A percentile compares a stretch with the other conserved stretches of the same genome.
phyloP scores from a whole-genome alignment of 37 sponge, comb jelly and placozoan genomes.

The Cladorhizidae sp. region DNA sequence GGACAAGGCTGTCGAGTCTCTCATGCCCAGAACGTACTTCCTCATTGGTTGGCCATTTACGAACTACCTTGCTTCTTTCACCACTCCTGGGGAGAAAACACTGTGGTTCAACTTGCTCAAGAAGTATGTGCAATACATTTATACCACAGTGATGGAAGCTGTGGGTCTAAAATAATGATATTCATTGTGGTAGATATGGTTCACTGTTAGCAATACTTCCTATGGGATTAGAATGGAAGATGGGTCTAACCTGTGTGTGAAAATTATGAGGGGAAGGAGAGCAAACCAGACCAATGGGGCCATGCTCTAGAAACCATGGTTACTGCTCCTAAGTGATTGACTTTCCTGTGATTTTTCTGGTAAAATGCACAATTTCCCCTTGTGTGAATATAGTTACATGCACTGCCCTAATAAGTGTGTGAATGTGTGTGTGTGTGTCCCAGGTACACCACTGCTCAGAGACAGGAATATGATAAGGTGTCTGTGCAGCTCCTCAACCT shows the following conservation, averaged over 20 bases:
- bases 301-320: no score
- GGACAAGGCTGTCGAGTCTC: neutral
- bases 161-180: neutral
- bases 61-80: slow-evolving; percentile 55
- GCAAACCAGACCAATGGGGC: no score
- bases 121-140: slow-evolving; percentile 28
- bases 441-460: slow-evolving; percentile 28
- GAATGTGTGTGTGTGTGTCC: neutral
- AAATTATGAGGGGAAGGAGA: no score
- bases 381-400: no score
- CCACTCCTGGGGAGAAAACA: slow-evolving; percentile 41
- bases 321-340: no score
- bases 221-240: no score
- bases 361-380: no score
- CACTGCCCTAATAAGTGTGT: no score
- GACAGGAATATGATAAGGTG: slow-evolving; percentile 5
- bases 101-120: slow-evolving; percentile 43
- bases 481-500: slow-evolving; percentile 38
- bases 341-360: no score
- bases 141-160: neutral
- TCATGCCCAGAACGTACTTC: slow-evolving; percentile 31
- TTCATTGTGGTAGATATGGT: neutral
- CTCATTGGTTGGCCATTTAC: slow-evolving; percentile 70
- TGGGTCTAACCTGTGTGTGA: no score
- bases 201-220: neutral